Evolutionary conservation across 1,140 invertebrate species (phyloP).

Genomic region (Papilio polytes): DNA sequence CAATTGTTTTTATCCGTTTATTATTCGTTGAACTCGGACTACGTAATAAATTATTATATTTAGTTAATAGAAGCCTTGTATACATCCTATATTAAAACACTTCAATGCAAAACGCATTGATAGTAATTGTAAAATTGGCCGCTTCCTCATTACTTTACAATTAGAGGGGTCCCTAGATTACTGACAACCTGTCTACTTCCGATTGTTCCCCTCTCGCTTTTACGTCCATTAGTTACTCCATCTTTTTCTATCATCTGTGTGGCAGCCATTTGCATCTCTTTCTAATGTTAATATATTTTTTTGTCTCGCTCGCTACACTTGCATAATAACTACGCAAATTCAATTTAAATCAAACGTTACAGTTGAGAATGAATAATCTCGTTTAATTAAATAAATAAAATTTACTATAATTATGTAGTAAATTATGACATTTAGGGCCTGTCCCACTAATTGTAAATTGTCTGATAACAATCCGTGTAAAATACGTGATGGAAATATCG

Average conservation of each 20-base stretch:
- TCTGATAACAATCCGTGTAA: too few relatives aligned
- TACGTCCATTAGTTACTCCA: neutral
- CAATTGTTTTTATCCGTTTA: too few relatives aligned
- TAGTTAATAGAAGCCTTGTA: too few relatives aligned
- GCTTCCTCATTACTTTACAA: conserved; percentile 29
- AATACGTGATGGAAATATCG: too few relatives aligned
- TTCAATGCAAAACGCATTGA: too few relatives aligned
- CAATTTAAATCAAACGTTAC: neutral
- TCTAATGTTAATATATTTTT: neutral
- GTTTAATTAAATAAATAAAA: too few relatives aligned
- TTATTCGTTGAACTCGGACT: too few relatives aligned
- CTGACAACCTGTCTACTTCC: conserved; percentile 7
- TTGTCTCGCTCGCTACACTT: neutral
- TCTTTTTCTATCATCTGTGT: neutral
- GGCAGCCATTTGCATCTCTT: neutral
- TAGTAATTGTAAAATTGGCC: conserved; percentile 19
- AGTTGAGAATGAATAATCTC: too few relatives aligned
- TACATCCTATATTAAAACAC: too few relatives aligned
- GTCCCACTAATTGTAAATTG: too few relatives aligned
- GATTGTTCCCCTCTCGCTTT: conserved; percentile 20
- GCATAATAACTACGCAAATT: neutral
- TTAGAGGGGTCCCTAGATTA: conserved; percentile 28
- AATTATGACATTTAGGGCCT: neutral
- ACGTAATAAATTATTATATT: too few relatives aligned
- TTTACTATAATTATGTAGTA: neutral